These are phyloP conservation scores for Nebria salina DNA, from an alignment of 2,888 invertebrate genomes.

Conservation along the genomic window DNA sequence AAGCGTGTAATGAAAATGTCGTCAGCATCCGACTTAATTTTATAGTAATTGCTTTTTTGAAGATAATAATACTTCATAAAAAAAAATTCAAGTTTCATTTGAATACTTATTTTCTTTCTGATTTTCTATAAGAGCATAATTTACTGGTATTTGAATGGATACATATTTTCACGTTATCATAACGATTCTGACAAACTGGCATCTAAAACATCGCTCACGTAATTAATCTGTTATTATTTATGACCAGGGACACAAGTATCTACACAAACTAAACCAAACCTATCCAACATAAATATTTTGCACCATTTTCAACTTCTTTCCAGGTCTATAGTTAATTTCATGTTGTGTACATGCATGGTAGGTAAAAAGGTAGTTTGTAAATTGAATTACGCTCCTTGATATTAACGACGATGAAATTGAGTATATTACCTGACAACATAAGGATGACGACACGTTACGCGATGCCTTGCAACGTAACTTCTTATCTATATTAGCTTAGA, in stretches of 20 bases:
- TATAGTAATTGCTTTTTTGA: too few relatives aligned
- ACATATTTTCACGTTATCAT: background rate
- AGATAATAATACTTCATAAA: too few relatives aligned
- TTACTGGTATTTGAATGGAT: background rate
- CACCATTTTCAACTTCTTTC: background rate
- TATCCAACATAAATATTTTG: background rate
- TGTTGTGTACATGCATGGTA: conserved; percentile 10
- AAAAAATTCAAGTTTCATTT: too few relatives aligned
- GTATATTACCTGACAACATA: conserved; percentile 45
- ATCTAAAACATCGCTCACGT: conserved; percentile 8
- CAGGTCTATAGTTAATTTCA: background rate
- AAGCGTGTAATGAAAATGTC: too few relatives aligned
- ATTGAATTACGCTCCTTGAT: conserved; percentile 20
- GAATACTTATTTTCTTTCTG: too few relatives aligned
- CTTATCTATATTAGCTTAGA: conserved; percentile 46
- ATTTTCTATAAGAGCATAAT: background rate
- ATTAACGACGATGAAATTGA: conserved; percentile 42
- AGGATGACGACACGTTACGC: conserved; percentile 13
- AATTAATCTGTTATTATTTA: conserved; percentile 16
- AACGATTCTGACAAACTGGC: background rate
- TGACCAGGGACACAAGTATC: background rate
- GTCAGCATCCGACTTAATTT: too few relatives aligned
- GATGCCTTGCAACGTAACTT: conserved; percentile 37
- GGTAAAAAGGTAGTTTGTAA: background rate
- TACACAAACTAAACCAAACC: background rate